A percentile compares a stretch with the other conserved stretches of the same genome.
These are phyloP conservation scores for Astyanax mexicanus DNA, from an alignment of 2,797 vertebrate species.

Conservation along the genomic window DNA sequence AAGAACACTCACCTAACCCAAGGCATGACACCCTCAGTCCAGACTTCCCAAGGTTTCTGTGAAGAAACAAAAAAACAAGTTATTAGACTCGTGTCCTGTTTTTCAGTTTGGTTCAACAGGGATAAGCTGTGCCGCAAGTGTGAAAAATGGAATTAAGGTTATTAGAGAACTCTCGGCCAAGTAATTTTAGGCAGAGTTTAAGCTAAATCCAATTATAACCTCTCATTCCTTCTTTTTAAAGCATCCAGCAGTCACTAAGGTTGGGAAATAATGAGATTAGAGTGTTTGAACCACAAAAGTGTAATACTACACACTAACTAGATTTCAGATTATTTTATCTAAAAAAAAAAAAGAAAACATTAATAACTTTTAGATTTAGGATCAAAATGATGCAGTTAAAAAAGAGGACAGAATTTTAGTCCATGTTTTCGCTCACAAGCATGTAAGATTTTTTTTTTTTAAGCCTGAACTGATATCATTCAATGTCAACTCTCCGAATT, in stretches of 20 bases:
- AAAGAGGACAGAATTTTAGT: neutral
- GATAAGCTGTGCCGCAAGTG: neutral
- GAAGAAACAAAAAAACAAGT: slow-evolving; percentile 71
- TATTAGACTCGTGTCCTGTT: slow-evolving; percentile 33
- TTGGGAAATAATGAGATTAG: neutral
- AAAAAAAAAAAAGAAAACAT: too few species aligned
- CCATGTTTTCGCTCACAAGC: neutral
- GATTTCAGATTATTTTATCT: neutral
- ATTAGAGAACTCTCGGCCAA: neutral
- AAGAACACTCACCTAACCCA: slow-evolving; percentile 89
- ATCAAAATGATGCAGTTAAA: neutral
- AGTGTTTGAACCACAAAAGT: neutral
- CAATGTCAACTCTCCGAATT: neutral
- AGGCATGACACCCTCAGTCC: slow-evolving; percentile 97
- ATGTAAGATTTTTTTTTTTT: too few species aligned
- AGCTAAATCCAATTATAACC: neutral
- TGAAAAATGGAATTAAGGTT: neutral
- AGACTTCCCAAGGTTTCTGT: slow-evolving; percentile 97
- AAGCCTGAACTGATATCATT: neutral
- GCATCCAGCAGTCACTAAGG: neutral
- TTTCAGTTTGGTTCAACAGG: neutral
- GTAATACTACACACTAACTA: neutral
- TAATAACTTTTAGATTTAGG: neutral
- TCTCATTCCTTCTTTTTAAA: neutral
- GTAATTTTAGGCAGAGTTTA: neutral